phyloP scores from a whole-genome alignment of 2,888 invertebrate species.

The Drosophila glabriapex region DNA sequence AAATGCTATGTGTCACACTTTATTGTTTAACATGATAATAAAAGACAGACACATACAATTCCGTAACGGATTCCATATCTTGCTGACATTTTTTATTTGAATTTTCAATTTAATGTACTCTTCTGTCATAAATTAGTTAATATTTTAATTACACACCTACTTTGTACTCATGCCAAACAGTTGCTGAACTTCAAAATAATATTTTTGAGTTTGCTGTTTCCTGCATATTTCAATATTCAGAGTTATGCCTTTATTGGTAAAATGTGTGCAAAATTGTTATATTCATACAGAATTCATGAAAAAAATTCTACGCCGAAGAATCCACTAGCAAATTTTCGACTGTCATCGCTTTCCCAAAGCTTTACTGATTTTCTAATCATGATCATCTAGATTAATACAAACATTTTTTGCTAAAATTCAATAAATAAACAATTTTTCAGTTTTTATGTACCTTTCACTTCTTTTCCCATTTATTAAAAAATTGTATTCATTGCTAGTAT shows the following conservation, averaged over 20 bases:
- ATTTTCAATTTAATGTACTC: background rate
- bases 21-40: background rate
- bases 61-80: background rate
- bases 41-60: background rate
- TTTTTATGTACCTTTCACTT: background rate
- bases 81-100: background rate
- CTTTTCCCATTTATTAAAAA: background rate
- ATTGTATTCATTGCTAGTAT: background rate
- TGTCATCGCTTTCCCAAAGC: no score
- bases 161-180: background rate
- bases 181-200: background rate
- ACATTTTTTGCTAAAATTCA: background rate
- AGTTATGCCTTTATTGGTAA: no score
- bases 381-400: background rate
- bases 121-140: no score
- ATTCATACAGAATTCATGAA: no score
- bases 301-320: no score
- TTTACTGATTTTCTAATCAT: background rate
- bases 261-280: no score
- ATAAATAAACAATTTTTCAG: background rate
- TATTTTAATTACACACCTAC: background rate
- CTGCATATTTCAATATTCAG: no score
- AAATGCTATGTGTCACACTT: slow-evolving; percentile 26
- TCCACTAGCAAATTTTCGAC: no score
- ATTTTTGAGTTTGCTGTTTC: background rate